Percentiles rank a stretch among this genome's conserved stretches.
Evolutionary conservation across 2,113 vertebrate species (phyloP).

Genomic region (Stictonetta naevosa): DNA sequence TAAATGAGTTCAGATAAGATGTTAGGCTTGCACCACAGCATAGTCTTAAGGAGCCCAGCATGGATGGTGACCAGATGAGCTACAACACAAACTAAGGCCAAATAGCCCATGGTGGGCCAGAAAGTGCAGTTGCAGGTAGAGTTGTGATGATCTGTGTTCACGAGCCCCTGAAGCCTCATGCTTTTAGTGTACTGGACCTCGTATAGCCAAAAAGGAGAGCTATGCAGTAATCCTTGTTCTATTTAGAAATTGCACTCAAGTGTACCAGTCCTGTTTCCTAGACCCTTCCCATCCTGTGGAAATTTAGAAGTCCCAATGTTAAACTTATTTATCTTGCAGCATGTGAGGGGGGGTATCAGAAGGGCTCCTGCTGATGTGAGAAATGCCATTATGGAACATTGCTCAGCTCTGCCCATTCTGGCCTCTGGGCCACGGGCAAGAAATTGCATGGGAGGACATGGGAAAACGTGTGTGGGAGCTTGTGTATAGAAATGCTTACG

Average conservation of each 20-base stretch:
- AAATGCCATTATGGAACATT: fast-evolving
- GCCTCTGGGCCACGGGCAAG: not conserved
- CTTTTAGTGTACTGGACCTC: not conserved
- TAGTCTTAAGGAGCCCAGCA: not conserved
- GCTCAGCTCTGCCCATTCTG: not conserved
- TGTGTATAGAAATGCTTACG: not conserved
- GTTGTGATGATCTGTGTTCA: not conserved
- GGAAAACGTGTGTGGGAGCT: constrained; percentile 37
- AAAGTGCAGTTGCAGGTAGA: not conserved
- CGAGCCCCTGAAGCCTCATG: not conserved
- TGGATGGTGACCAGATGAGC: not conserved
- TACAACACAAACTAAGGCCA: not conserved
- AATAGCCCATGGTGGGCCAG: not conserved
- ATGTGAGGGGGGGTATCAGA: not conserved
- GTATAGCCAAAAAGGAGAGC: not conserved
- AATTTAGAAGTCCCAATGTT: not conserved
- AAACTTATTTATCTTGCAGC: not conserved
- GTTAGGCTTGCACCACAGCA: not conserved
- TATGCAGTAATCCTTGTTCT: not conserved
- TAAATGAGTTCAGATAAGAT: not conserved
- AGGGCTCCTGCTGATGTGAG: not conserved
- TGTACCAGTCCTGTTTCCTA: not conserved
- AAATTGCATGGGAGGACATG: not conserved
- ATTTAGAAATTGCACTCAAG: not conserved
- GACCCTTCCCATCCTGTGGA: not conserved